Evolutionary conservation across 2,113 vertebrate species (phyloP).

Genomic region (Naja naja): DNA sequence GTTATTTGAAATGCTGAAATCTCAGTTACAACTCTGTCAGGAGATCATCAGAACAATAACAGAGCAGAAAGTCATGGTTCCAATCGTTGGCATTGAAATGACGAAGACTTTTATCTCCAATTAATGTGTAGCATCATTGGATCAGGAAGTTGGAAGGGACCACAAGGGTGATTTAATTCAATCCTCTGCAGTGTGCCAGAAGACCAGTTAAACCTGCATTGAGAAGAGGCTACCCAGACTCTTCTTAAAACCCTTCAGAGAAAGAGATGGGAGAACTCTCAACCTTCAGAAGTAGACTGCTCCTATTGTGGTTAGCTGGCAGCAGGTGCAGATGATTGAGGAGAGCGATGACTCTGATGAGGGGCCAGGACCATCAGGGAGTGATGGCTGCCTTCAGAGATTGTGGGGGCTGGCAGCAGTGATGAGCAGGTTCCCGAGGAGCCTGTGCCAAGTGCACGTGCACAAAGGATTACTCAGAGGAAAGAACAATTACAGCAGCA

Average conservation of each 20-base stretch:
- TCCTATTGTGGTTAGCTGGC: too few relatives aligned
- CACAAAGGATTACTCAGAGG: too few relatives aligned
- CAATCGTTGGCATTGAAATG: neutral
- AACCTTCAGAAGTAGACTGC: neutral
- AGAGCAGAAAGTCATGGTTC: neutral
- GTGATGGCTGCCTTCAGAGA: too few relatives aligned
- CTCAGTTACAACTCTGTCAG: neutral
- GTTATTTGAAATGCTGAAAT: neutral
- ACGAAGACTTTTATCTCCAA: neutral
- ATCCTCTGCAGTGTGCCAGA: neutral
- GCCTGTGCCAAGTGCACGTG: too few relatives aligned
- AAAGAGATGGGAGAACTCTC: neutral
- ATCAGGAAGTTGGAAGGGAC: neutral
- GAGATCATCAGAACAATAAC: neutral
- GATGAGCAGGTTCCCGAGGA: too few relatives aligned
- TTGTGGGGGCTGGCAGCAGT: too few relatives aligned
- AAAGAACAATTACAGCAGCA: too few relatives aligned
- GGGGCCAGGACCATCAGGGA: too few relatives aligned
- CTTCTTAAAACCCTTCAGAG: neutral
- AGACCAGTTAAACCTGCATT: neutral
- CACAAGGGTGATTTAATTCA: neutral
- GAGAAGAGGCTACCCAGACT: neutral
- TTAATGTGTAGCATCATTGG: neutral
- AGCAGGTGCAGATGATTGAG: too few relatives aligned
- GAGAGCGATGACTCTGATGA: too few relatives aligned